Percentiles rank a stretch among this genome's conserved stretches.
Conservation (phyloP, 2,888 invertebrate genomes). For the Furcula furcula region DNA sequence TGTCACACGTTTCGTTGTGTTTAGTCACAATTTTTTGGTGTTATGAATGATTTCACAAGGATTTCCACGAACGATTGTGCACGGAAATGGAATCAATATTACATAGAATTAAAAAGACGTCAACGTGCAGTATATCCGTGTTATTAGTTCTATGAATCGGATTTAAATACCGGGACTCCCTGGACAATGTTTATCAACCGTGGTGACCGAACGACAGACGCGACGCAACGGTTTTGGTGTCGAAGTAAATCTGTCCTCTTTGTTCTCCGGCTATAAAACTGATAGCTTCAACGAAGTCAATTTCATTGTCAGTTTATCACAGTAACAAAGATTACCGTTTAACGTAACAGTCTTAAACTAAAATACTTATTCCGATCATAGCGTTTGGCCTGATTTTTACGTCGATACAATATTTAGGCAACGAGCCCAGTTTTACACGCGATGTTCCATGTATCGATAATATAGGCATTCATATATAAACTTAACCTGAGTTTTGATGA, state of each 20-base stretch:
- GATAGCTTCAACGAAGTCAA: background rate
- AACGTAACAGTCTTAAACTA: slow-evolving; percentile 5
- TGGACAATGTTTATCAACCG: slow-evolving; percentile 1
- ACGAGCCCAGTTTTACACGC: slow-evolving; percentile 5
- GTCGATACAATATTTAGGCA: slow-evolving; percentile 8
- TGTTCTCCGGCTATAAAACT: background rate
- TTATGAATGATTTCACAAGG: slow-evolving; percentile 22
- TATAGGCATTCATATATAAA: slow-evolving; percentile 7
- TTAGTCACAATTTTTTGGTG: slow-evolving; percentile 26
- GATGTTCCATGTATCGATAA: slow-evolving; percentile 4
- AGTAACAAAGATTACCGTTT: slow-evolving; percentile 3
- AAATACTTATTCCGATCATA: slow-evolving; percentile 3
- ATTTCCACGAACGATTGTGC: slow-evolving; percentile 18
- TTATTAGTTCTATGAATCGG: slow-evolving; percentile 11
- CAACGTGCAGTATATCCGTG: slow-evolving; percentile 9
- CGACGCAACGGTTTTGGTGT: background rate
- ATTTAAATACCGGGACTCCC: background rate
- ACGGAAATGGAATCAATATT: slow-evolving; percentile 19
- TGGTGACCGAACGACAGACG: background rate
- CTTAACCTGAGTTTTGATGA: too few relatives aligned
- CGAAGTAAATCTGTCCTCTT: background rate
- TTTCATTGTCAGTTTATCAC: slow-evolving; percentile 1
- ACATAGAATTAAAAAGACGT: slow-evolving; percentile 12
- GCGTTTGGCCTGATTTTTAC: slow-evolving; percentile 12
- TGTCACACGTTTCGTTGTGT: slow-evolving; percentile 12